Conservation (phyloP, 2,113 vertebrate genomes). For the Scatophagus argus region DNA sequence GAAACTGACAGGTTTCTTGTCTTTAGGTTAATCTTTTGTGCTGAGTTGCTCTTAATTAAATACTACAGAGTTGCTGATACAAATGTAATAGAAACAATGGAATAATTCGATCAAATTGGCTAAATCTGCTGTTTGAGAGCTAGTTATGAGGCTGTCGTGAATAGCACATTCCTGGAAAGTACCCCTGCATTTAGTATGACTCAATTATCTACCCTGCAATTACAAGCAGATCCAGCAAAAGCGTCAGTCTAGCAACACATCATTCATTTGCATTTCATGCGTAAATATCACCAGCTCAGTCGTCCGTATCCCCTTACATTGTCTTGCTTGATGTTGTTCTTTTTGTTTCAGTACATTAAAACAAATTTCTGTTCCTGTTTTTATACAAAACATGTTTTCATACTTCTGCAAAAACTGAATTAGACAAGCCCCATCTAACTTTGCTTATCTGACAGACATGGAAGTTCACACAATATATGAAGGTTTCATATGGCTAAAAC, state of each 20-base stretch:
- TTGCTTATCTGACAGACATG: not conserved
- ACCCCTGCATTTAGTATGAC: not conserved
- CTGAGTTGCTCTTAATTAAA: constrained; percentile 12
- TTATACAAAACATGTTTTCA: not conserved
- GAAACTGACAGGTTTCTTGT: constrained; percentile 8
- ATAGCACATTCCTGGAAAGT: not conserved
- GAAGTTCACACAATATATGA: not conserved
- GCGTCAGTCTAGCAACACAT: constrained; percentile 14
- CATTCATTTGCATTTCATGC: constrained; percentile 56
- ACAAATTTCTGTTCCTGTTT: constrained; percentile 1
- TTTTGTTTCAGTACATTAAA: constrained; percentile 27
- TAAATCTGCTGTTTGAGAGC: not conserved
- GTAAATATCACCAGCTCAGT: constrained; percentile 37
- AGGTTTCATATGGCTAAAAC: not conserved
- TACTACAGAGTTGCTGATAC: not conserved
- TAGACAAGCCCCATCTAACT: not conserved
- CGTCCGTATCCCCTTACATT: not conserved
- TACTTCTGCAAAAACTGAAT: not conserved
- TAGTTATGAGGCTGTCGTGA: not conserved
- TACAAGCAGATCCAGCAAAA: not conserved
- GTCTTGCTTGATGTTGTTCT: constrained; percentile 24
- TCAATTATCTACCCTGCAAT: not conserved
- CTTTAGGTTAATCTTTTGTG: not conserved
- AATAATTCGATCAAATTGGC: constrained; percentile 15
- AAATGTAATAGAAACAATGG: not conserved